Conservation (phyloP, 1,140 invertebrate species). For the Oscheius sp. region DNA sequence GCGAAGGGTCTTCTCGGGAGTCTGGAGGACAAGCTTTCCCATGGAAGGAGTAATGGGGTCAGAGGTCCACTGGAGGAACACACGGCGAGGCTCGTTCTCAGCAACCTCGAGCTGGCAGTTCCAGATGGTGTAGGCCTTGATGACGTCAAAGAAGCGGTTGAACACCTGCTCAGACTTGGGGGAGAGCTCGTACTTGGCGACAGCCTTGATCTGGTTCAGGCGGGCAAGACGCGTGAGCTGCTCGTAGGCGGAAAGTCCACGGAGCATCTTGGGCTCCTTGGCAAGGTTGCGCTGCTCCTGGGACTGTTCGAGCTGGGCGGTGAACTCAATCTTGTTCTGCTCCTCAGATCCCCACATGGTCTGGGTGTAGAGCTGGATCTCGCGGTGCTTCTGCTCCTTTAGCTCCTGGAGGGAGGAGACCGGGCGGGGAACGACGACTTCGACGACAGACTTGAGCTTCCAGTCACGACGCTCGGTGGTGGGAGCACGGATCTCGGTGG, state of each 20-base stretch:
- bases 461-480: slow-evolving; percentile 22
- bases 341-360: slow-evolving; percentile 40
- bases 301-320: slow-evolving; percentile 26
- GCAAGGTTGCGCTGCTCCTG: slow-evolving; percentile 24
- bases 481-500: not conserved
- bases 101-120: slow-evolving; percentile 14
- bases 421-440: slow-evolving; percentile 7
- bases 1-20: slow-evolving; percentile 30
- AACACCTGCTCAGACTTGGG: slow-evolving; percentile 12
- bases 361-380: slow-evolving; percentile 9
- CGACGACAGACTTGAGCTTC: slow-evolving; percentile 18
- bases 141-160: slow-evolving; percentile 12
- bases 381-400: slow-evolving; percentile 27
- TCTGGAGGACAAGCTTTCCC: slow-evolving; percentile 46
- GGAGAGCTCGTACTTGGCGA: slow-evolving; percentile 29
- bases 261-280: not conserved
- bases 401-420: slow-evolving; percentile 10
- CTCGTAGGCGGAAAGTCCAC: slow-evolving; percentile 21
- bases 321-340: slow-evolving; percentile 16
- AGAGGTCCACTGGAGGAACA: slow-evolving; percentile 31
- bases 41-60: slow-evolving; percentile 46
- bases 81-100: slow-evolving; percentile 21
- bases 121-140: slow-evolving; percentile 40
- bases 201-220: slow-evolving; percentile 27
- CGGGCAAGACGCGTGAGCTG: slow-evolving; percentile 19